phyloP scores from a whole-genome alignment of 2,888 invertebrate genomes.

The Oxycera nigricornis region DNA sequence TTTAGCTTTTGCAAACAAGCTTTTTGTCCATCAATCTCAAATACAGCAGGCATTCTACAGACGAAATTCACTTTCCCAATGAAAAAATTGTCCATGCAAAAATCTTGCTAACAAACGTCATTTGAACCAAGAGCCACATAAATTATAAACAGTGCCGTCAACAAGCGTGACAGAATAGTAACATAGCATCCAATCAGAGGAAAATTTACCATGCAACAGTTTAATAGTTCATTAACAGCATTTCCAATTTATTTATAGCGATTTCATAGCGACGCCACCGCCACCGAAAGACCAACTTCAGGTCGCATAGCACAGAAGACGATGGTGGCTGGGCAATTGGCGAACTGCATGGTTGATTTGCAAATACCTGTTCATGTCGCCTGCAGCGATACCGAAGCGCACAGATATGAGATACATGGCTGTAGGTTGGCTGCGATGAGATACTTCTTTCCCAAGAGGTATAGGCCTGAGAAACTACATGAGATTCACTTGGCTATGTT shows the following conservation, averaged over 20 bases:
- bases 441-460: not conserved
- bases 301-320: not conserved
- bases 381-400: not conserved
- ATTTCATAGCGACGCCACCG: slow-evolving; percentile 6
- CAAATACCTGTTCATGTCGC: not conserved
- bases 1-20: too few species aligned
- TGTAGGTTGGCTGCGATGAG: not conserved
- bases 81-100: too few species aligned
- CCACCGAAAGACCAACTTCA: not conserved
- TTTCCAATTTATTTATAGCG: slow-evolving; percentile 34
- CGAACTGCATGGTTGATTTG: slow-evolving; percentile 13
- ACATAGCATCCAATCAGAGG: not conserved
- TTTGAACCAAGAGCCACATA: too few species aligned
- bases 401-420: not conserved
- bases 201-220: slow-evolving; percentile 27
- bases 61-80: too few species aligned
- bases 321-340: not conserved
- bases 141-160: too few species aligned
- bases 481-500: not conserved
- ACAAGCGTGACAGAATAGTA: too few species aligned
- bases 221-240: slow-evolving; percentile 35
- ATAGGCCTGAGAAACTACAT: not conserved
- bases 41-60: too few species aligned
- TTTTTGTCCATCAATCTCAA: too few species aligned
- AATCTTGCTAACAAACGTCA: too few species aligned